Evolutionary conservation across 2,888 invertebrate genomes (phyloP).

Genomic region (Elysia crispata): DNA sequence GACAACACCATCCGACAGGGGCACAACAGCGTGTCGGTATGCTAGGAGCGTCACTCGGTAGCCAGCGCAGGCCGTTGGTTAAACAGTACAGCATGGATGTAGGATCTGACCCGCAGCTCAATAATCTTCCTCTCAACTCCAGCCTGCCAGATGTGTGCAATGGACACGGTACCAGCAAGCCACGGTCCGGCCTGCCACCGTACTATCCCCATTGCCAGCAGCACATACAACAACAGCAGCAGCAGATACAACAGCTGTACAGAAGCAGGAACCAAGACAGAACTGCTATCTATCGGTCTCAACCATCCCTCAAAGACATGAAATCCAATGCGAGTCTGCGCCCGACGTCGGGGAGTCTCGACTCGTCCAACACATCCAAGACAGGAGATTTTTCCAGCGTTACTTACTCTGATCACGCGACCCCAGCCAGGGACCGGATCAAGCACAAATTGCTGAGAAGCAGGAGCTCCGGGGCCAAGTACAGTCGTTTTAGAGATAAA

Average conservation of each 20-base stretch:
- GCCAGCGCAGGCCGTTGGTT: conserved; percentile 51
- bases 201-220: neutral
- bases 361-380: conserved; percentile 36
- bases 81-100: conserved; percentile 58
- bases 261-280: neutral
- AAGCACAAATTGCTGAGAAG: conserved; percentile 54
- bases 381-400: conserved; percentile 24
- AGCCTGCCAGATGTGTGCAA: conserved; percentile 50
- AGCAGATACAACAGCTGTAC: neutral
- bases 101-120: conserved; percentile 51
- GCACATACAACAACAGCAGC: neutral
- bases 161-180: conserved; percentile 42
- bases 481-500: conserved; percentile 58
- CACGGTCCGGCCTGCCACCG: conserved; percentile 37
- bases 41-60: neutral
- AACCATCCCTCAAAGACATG: conserved; percentile 50
- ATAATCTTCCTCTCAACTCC: conserved; percentile 42
- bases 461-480: conserved; percentile 59
- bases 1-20: conserved; percentile 14
- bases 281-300: conserved; percentile 53
- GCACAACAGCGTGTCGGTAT: too few relatives aligned
- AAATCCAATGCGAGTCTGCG: conserved; percentile 46
- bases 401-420: neutral
- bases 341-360: conserved; percentile 40
- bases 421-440: conserved; percentile 48